These are phyloP conservation scores for Adelphocoris suturalis DNA, from an alignment of 2,888 invertebrate species.

Conservation along the genomic window DNA sequence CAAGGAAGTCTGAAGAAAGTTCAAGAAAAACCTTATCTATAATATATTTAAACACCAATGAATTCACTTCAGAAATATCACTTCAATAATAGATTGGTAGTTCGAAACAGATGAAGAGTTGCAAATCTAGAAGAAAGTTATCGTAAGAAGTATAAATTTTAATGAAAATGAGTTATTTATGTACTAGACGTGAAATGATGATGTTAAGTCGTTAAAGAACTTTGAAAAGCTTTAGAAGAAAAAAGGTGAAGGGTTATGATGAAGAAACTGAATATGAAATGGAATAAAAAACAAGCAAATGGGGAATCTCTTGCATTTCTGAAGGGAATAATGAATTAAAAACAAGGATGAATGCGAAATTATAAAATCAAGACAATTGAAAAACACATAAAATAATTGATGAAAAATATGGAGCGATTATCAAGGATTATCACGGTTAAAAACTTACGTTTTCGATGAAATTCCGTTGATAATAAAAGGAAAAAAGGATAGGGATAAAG, in stretches of 20 bases:
- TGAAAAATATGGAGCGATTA: neutral
- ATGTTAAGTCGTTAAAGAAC: no score
- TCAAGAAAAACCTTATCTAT: constrained; percentile 7
- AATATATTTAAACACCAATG: constrained; percentile 64
- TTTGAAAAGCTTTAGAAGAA: neutral
- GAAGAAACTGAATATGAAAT: neutral
- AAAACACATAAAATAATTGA: neutral
- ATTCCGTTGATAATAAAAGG: constrained; percentile 50
- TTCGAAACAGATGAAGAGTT: neutral
- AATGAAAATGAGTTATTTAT: no score
- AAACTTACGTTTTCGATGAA: constrained; percentile 52
- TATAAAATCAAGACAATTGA: constrained; percentile 23
- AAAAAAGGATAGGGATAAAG: neutral
- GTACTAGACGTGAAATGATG: no score
- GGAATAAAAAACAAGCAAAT: constrained; percentile 7
- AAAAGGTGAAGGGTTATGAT: neutral
- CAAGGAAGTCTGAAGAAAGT: constrained; percentile 10
- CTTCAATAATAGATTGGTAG: constrained; percentile 3
- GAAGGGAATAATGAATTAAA: constrained; percentile 30
- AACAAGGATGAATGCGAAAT: neutral
- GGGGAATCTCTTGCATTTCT: neutral
- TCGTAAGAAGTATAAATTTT: neutral
- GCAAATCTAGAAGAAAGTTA: neutral
- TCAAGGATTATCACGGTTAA: constrained; percentile 24
- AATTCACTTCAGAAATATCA: constrained; percentile 54